Conservation (phyloP, 92 coral and sea anemone genomes). For the Anthopleura xanthogrammica region DNA sequence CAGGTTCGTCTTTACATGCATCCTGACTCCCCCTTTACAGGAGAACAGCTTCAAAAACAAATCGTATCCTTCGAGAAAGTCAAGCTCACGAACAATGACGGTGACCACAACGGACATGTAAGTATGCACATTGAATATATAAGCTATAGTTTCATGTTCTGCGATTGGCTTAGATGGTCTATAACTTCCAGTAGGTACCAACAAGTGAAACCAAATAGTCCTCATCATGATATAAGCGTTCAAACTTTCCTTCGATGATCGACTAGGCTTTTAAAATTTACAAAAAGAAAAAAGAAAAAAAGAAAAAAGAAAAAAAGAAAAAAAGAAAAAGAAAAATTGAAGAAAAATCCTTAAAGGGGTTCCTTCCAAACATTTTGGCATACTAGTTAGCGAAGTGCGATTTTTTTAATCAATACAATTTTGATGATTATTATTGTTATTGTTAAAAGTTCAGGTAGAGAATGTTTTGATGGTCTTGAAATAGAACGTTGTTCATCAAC, state of each 20-base stretch:
- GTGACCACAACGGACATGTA: constrained; percentile 92
- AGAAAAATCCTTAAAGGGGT: neutral
- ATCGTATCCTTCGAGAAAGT: constrained; percentile 96
- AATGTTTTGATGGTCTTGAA: neutral
- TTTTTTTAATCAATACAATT: neutral
- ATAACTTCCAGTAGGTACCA: neutral
- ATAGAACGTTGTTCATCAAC: neutral
- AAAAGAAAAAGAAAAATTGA: neutral
- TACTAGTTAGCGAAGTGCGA: neutral
- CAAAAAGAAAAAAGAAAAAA: too few species aligned
- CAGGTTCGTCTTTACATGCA: constrained; percentile 95
- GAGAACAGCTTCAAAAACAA: constrained; percentile 93
- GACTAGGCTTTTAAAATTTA: neutral
- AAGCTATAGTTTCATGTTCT: neutral
- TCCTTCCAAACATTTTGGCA: neutral
- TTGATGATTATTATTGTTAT: neutral
- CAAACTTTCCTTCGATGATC: neutral
- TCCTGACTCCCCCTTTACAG: constrained; percentile 97
- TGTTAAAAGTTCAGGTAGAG: neutral
- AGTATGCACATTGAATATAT: constrained; percentile 29
- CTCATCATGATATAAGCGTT: neutral
- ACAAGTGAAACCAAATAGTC: neutral
- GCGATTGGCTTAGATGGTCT: neutral
- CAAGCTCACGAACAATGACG: constrained; percentile 87
- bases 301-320: too few species aligned